Conservation (phyloP, 2,797 vertebrate species). For the Pteronotus mesoamericanus region DNA sequence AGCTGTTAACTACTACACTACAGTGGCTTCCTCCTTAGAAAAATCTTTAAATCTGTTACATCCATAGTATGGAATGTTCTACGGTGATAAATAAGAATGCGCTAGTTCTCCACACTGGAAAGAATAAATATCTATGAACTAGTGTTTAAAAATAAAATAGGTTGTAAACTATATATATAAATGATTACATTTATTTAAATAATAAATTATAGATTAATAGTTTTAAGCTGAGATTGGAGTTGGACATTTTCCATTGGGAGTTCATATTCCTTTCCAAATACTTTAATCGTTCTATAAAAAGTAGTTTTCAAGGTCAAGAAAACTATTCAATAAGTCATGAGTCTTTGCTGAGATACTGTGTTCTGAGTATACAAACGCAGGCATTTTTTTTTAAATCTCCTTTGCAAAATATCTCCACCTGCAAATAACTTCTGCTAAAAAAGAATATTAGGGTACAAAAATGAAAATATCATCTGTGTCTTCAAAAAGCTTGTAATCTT, state of each 20-base stretch:
- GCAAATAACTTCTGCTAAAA: not conserved
- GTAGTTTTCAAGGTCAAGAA: not conserved
- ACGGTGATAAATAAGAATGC: not conserved
- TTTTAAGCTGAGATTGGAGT: not conserved
- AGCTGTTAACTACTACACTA: not conserved
- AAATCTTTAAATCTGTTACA: not conserved
- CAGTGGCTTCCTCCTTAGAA: not conserved
- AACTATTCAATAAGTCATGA: not conserved
- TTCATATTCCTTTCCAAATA: not conserved
- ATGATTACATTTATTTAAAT: not conserved
- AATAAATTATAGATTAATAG: not conserved
- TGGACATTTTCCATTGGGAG: not conserved
- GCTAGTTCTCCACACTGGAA: not conserved
- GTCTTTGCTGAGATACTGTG: not conserved
- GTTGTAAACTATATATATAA: not conserved
- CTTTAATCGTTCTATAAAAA: not conserved
- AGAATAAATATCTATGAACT: not conserved
- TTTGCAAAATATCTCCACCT: not conserved
- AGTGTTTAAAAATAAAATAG: not conserved
- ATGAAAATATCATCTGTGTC: not conserved
- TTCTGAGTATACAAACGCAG: not conserved
- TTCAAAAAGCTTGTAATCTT: not conserved
- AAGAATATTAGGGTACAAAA: not conserved
- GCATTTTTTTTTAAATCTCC: not conserved
- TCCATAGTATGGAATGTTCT: not conserved